Evolutionary conservation across 1,140 invertebrate genomes (phyloP), one percentile per base, ranked within the genome.

Genomic region (Bursaphelenchus mucronatus): DNA sequence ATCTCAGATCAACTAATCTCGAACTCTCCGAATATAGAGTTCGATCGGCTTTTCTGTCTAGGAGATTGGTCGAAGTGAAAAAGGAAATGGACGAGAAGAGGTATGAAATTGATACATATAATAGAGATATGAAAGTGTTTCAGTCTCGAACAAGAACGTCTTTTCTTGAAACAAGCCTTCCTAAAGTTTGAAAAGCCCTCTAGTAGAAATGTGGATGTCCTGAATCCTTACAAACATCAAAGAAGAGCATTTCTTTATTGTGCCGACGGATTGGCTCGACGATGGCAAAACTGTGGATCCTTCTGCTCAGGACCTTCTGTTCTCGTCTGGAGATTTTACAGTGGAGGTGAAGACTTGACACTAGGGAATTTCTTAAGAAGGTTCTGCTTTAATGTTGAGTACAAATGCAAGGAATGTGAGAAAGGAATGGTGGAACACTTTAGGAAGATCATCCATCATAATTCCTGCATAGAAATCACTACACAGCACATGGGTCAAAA

Each of bases 271-370:
- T 86, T 91, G 13, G 58, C 76, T 87, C 88, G 10, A 90, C 91
- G 13, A 47, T 67, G 9, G 62, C 70, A 21, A 76, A 61, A 68
- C 43, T 55, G 15, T 69, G 51, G 63, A 11, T 76, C 66, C 51
- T 81, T 81, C 17, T 79, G 77, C 66, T 79, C 72, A 10, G 69
- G 79, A 10, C 78, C 78, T 6, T 80, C 89, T 87, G 86, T 92
- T 17, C 44, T 76, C 7, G 56, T 68, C 1, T 65, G 70, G 49
- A 50, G 43, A 51, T 74, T 68, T 43, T 73, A 68, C 30, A 88
- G 93, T 0, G 88, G 88, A 54, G 97, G 97, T 90, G 90, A 94
- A 69, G 95, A 98, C 81, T 94, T 97, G 65, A 89, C 93, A 4
- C 82, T 98, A 5, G 95, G 94, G 47, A 88, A 88, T 66, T 98